Percentiles rank a stretch among this genome's conserved stretches.
phyloP scores from a whole-genome alignment of 2,797 vertebrate species.

The Poecilia picta region DNA sequence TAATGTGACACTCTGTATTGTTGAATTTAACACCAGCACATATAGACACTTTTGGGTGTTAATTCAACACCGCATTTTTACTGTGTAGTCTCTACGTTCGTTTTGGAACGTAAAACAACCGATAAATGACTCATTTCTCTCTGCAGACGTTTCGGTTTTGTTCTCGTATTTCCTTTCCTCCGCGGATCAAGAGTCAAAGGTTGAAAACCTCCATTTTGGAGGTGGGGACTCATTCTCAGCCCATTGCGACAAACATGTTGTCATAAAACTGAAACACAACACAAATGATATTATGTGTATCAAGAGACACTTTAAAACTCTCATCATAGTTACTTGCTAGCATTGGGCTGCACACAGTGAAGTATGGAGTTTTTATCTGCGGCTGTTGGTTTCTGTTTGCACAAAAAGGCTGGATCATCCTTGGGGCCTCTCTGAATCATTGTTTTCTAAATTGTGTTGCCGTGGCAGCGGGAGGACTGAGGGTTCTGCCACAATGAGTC shows the following conservation, averaged over 20 bases:
- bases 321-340: not conserved
- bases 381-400: slow-evolving; percentile 13
- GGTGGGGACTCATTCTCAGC: not conserved
- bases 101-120: not conserved
- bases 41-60: no score
- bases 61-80: no score
- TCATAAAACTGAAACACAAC: not conserved
- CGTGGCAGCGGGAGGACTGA: slow-evolving; percentile 45
- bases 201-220: not conserved
- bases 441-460: slow-evolving; percentile 61
- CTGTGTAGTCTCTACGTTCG: not conserved
- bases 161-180: not conserved
- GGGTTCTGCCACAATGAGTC: slow-evolving; percentile 42
- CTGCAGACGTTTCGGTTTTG: not conserved
- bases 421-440: slow-evolving; percentile 37
- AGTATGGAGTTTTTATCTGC: not conserved
- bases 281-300: not conserved
- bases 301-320: not conserved
- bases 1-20: no score
- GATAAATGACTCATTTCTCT: not conserved
- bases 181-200: not conserved
- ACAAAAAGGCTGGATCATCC: slow-evolving; percentile 26
- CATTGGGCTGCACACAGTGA: not conserved
- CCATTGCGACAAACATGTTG: not conserved
- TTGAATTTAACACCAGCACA: no score